A percentile compares a stretch with the other conserved stretches of the same genome.
Evolutionary conservation across 1,140 invertebrate genomes (phyloP).

Genomic region (Andrena cerasifolii): DNA sequence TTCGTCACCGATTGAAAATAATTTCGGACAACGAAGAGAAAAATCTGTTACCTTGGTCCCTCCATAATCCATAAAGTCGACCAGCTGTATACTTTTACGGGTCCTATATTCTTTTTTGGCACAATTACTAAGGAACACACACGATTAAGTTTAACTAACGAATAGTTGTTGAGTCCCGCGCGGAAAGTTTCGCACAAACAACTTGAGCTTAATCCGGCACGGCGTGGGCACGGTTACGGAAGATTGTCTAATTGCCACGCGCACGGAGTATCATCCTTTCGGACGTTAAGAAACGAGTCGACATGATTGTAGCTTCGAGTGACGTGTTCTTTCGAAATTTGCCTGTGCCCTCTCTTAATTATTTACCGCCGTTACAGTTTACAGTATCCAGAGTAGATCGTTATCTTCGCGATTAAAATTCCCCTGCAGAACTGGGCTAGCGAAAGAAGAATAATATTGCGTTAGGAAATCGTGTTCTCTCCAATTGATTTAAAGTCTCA

Average conservation of each 20-base stretch:
- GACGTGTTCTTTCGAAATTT: neutral
- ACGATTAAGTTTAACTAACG: conserved; percentile 60
- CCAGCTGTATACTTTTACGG: conserved; percentile 58
- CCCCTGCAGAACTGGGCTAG: too few species aligned
- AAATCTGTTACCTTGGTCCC: conserved; percentile 66
- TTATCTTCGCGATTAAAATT: neutral
- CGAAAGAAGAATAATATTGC: neutral
- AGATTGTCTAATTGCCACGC: conserved; percentile 17
- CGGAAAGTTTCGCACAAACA: too few species aligned
- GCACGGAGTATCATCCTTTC: neutral
- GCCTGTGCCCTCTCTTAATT: neutral
- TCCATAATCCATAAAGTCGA: conserved; percentile 55
- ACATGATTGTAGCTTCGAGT: neutral
- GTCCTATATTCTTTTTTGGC: conserved; percentile 68
- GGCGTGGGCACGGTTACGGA: neutral
- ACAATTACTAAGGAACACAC: conserved; percentile 69
- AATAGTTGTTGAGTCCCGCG: conserved; percentile 45
- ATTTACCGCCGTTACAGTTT: neutral
- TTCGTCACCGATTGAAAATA: conserved; percentile 6
- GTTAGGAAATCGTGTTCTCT: neutral
- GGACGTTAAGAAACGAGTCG: neutral
- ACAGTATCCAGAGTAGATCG: neutral
- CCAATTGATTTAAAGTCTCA: neutral
- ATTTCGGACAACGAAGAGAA: conserved; percentile 17
- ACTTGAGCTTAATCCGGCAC: conserved; percentile 6